These are phyloP conservation scores for Aurelia aurita DNA, from an alignment of 30 jellyfish, hydroid and myxozoan genomes.

Conservation along the genomic window DNA sequence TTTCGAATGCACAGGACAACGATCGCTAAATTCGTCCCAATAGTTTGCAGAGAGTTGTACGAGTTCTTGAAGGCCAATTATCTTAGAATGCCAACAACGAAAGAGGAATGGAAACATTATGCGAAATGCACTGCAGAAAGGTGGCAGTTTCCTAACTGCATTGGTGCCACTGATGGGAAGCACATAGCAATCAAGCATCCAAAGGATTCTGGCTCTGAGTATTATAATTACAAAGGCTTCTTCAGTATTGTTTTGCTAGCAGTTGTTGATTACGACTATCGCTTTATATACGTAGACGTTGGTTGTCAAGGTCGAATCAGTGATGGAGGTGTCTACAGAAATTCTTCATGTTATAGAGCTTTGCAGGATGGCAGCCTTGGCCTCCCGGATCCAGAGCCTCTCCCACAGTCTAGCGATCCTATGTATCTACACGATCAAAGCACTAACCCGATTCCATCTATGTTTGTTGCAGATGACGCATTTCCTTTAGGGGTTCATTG, in stretches of 20 bases:
- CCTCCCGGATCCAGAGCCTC: constrained; percentile 24
- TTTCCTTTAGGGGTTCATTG: constrained; percentile 23
- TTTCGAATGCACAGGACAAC: constrained; percentile 12
- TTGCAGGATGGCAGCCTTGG: not conserved
- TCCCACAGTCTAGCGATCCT: constrained; percentile 29
- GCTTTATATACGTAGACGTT: constrained; percentile 19
- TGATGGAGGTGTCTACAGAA: constrained; percentile 44
- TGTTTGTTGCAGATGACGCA: constrained; percentile 43
- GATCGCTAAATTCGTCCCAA: not conserved
- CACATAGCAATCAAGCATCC: not conserved
- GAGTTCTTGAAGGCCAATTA: not conserved
- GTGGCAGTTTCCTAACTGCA: constrained; percentile 10
- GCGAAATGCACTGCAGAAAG: not conserved
- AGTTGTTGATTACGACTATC: constrained; percentile 34
- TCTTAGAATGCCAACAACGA: not conserved
- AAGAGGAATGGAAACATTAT: not conserved
- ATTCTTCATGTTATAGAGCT: not conserved
- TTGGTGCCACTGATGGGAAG: not conserved
- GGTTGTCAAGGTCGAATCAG: constrained; percentile 56
- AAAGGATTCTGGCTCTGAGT: not conserved
- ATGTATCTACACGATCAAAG: not conserved
- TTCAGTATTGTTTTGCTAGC: not conserved
- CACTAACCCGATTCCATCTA: not conserved
- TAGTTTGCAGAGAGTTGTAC: not conserved
- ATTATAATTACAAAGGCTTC: not conserved